A percentile compares a stretch with the other conserved stretches of the same genome.
phyloP scores from a whole-genome alignment of 2,888 invertebrate species.

The Drosophila paranaensis region DNA sequence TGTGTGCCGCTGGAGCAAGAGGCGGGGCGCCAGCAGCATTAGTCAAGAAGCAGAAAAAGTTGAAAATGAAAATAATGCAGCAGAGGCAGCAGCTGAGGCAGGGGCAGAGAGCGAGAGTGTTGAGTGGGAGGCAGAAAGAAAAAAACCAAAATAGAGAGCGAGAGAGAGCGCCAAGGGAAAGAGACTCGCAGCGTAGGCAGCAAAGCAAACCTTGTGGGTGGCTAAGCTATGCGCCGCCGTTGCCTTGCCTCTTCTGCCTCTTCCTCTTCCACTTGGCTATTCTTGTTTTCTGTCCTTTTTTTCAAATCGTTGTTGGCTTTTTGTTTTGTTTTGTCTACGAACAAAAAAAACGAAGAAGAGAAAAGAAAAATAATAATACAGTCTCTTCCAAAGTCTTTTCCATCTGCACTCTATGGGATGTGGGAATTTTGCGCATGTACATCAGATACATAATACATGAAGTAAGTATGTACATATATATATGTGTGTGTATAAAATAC shows the following conservation, averaged over 20 bases:
- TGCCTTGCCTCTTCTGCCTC: not conserved
- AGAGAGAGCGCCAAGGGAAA: not conserved
- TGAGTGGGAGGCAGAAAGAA: conserved; percentile 37
- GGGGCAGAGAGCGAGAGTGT: conserved; percentile 56
- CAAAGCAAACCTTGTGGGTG: conserved; percentile 33
- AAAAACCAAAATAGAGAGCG: conserved; percentile 14
- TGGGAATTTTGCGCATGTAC: conserved; percentile 79
- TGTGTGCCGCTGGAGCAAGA: conserved; percentile 15
- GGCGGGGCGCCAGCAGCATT: conserved; percentile 11
- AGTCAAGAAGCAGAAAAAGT: conserved; percentile 59
- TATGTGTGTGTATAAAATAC: conserved; percentile 15
- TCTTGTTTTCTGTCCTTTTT: conserved; percentile 44
- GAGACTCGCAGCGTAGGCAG: conserved; percentile 49
- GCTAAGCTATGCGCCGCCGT: conserved; percentile 35
- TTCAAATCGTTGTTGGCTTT: conserved; percentile 27
- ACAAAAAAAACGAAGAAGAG: conserved; percentile 30
- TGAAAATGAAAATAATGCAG: conserved; percentile 79
- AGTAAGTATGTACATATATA: conserved; percentile 17
- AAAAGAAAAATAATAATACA: conserved; percentile 7
- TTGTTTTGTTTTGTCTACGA: conserved; percentile 71
- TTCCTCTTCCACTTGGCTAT: not conserved
- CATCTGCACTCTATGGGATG: conserved; percentile 27
- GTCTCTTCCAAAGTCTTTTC: conserved; percentile 32
- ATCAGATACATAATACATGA: conserved; percentile 73
- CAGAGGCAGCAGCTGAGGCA: conserved; percentile 30